These are phyloP conservation scores for Dynastes grantii DNA, from an alignment of 2,888 invertebrate species.

Conservation along the genomic window DNA sequence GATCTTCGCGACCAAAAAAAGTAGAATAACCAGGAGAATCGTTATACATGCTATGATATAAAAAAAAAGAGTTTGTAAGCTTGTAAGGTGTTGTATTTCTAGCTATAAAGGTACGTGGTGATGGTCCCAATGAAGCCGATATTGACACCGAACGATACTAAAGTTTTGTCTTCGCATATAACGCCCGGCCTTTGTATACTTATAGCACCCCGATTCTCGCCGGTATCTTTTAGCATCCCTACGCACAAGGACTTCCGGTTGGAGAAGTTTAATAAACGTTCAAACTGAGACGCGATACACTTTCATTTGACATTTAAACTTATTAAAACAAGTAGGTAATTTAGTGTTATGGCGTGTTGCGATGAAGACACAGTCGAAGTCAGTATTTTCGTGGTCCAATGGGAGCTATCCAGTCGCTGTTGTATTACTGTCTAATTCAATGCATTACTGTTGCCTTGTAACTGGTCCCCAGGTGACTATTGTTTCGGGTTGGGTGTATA, in stretches of 20 bases:
- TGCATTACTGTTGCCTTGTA: constrained; percentile 73
- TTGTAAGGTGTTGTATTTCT: constrained; percentile 21
- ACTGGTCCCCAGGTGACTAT: constrained; percentile 70
- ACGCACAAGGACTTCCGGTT: not conserved
- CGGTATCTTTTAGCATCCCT: constrained; percentile 12
- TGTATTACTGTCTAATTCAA: constrained; percentile 77
- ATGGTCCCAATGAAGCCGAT: constrained; percentile 65
- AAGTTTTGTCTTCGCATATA: constrained; percentile 68
- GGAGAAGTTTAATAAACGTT: not conserved
- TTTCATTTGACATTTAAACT: constrained; percentile 19
- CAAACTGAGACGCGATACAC: not conserved
- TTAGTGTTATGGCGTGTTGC: constrained; percentile 14
- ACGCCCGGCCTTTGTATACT: constrained; percentile 48
- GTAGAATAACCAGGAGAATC: not conserved
- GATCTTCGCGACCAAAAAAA: not conserved
- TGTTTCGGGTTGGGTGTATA: constrained; percentile 67
- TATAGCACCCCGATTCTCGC: not conserved
- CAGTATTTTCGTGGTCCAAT: constrained; percentile 56
- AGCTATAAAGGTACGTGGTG: constrained; percentile 20
- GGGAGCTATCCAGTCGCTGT: constrained; percentile 68
- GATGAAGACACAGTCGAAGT: constrained; percentile 29
- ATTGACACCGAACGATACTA: constrained; percentile 69
- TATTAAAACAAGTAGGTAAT: constrained; percentile 32
- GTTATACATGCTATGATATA: constrained; percentile 12
- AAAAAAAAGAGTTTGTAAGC: constrained; percentile 21